A percentile compares a stretch with the other conserved stretches of the same genome.
phyloP scores from a whole-genome alignment of 1,140 invertebrate species.

The Leptestheria dahalacensis region DNA sequence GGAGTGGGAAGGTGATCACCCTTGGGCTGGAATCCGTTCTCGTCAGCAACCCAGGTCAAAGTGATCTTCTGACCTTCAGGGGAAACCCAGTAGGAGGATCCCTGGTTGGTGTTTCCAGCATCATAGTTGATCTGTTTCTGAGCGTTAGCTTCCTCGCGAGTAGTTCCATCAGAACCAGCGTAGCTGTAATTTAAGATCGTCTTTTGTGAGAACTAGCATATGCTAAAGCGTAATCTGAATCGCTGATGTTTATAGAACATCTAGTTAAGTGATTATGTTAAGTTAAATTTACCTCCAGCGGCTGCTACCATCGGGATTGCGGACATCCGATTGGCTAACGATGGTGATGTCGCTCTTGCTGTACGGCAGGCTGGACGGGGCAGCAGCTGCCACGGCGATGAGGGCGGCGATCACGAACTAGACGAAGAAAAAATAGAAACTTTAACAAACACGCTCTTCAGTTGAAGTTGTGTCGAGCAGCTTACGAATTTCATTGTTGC shows the following conservation, averaged over 20 bases:
- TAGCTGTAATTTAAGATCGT: too few species aligned
- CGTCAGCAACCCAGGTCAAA: constrained; percentile 41
- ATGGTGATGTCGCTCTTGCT: constrained; percentile 10
- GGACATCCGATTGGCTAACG: constrained; percentile 12
- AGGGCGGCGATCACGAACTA: constrained; percentile 14
- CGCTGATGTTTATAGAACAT: too few species aligned
- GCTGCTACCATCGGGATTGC: constrained; percentile 8
- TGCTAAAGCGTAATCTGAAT: too few species aligned
- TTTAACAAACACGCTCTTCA: not conserved
- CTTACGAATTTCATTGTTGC: constrained; percentile 8
- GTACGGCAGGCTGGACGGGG: constrained; percentile 8
- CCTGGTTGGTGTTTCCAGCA: constrained; percentile 38
- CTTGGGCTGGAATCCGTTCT: constrained; percentile 45
- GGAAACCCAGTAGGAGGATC: constrained; percentile 38
- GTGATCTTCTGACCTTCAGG: constrained; percentile 23
- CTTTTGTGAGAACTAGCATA: too few species aligned
- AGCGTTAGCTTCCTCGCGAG: constrained; percentile 34
- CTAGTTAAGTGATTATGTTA: too few species aligned
- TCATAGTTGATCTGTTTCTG: constrained; percentile 33
- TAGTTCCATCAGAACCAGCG: constrained; percentile 40
- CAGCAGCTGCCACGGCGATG: constrained; percentile 13
- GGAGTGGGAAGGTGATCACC: constrained; percentile 47
- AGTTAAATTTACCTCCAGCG: constrained; percentile 13
- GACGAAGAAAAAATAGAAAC: not conserved
- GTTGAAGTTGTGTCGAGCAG: not conserved